phyloP scores from a whole-genome alignment of 1,140 invertebrate genomes.

The Trichomalopsis sarcophagae region DNA sequence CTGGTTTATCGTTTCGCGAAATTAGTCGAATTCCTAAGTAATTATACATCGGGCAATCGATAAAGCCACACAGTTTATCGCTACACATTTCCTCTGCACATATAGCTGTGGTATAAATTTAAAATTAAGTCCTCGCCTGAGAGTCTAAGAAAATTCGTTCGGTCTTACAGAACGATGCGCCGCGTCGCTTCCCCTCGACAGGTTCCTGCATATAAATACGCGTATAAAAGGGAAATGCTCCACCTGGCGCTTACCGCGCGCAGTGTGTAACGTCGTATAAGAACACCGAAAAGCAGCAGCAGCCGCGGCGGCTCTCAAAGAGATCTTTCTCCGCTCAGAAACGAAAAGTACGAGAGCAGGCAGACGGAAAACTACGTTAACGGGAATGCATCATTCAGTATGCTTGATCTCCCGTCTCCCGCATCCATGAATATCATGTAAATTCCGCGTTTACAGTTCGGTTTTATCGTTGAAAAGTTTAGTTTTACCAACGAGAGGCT shows the following conservation, averaged over 20 bases:
- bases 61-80: too few species aligned
- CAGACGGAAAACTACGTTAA: slow-evolving; percentile 21
- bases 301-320: slow-evolving; percentile 13
- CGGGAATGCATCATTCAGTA: background rate
- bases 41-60: too few species aligned
- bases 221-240: slow-evolving; percentile 37
- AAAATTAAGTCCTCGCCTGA: too few species aligned
- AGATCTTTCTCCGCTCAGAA: slow-evolving; percentile 14
- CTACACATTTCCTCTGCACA: too few species aligned
- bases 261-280: background rate
- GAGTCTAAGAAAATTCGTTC: background rate
- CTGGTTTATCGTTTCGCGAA: too few species aligned
- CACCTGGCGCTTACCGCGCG: background rate
- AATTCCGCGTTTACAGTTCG: background rate
- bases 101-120: too few species aligned
- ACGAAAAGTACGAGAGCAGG: slow-evolving; percentile 11
- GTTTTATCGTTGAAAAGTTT: too few species aligned
- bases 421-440: background rate
- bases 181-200: background rate
- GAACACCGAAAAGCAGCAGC: background rate
- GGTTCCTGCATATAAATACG: slow-evolving; percentile 17
- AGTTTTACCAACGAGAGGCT: too few species aligned
- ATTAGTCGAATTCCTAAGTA: too few species aligned
- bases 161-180: background rate
- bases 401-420: background rate